Evolutionary conservation across 2,888 invertebrate genomes (phyloP).

Genomic region (Eupelmus urozonus): DNA sequence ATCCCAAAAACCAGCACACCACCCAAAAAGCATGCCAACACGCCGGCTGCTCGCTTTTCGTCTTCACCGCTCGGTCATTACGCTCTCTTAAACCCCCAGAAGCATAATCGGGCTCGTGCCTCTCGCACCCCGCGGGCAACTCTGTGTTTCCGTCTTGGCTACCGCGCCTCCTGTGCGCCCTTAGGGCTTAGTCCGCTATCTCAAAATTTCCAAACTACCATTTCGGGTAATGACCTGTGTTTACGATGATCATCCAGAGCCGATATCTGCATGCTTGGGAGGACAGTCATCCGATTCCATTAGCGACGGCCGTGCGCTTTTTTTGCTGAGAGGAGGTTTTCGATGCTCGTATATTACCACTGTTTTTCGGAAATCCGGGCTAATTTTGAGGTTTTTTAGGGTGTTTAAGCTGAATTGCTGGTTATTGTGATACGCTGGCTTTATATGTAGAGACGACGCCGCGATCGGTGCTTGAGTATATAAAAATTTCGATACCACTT

Average conservation of each 20-base stretch:
- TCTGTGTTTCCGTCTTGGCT: too few species aligned
- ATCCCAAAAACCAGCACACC: too few species aligned
- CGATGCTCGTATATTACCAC: slow-evolving; percentile 1
- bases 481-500: too few species aligned
- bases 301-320: slow-evolving; percentile 2
- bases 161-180: not conserved
- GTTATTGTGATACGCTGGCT: too few species aligned
- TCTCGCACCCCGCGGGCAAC: not conserved
- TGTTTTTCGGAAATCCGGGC: not conserved
- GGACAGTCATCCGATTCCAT: slow-evolving; percentile 46
- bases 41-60: not conserved
- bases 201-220: too few species aligned
- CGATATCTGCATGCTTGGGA: not conserved
- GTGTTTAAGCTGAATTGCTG: slow-evolving; percentile 1
- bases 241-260: too few species aligned
- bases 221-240: slow-evolving; percentile 45
- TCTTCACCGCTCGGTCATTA: slow-evolving; percentile 33
- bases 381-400: too few species aligned
- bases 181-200: too few species aligned
- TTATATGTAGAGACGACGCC: too few species aligned
- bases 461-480: too few species aligned
- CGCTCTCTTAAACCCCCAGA: not conserved
- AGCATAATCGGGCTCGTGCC: slow-evolving; percentile 25
- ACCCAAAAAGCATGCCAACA: not conserved
- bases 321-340: not conserved